These are phyloP conservation scores for Willowsia nigromaculata DNA, from an alignment of 2,888 invertebrate species.

Conservation along the genomic window DNA sequence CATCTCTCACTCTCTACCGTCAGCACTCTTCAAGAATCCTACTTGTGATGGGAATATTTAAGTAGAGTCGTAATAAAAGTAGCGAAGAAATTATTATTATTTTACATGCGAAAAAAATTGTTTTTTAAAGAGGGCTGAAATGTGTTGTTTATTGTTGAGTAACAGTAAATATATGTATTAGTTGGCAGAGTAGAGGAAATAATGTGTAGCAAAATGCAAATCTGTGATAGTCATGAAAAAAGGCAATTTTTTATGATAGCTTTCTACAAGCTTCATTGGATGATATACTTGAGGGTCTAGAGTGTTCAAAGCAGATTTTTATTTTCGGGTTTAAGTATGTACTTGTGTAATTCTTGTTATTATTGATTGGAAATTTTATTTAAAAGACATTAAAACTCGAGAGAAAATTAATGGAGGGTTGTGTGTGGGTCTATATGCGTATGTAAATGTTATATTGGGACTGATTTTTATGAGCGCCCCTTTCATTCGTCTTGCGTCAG, in stretches of 20 bases:
- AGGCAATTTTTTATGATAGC: too few relatives aligned
- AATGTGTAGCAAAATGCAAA: too few relatives aligned
- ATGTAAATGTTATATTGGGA: neutral
- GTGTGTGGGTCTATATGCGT: neutral
- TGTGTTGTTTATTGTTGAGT: neutral
- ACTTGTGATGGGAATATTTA: neutral
- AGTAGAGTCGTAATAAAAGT: neutral
- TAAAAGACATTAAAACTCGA: neutral
- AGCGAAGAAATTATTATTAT: neutral
- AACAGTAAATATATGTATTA: neutral
- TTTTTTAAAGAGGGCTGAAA: neutral
- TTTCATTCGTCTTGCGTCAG: neutral
- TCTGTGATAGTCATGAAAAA: too few relatives aligned
- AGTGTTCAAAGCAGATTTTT: too few relatives aligned
- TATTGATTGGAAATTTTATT: conserved; percentile 34
- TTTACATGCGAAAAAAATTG: neutral
- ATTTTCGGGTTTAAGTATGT: neutral
- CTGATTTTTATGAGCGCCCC: conserved; percentile 1
- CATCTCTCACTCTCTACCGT: too few relatives aligned
- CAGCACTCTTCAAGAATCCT: neutral
- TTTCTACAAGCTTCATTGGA: too few relatives aligned
- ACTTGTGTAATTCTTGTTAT: neutral
- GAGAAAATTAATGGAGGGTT: conserved; percentile 20
- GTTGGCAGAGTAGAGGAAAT: too few relatives aligned
- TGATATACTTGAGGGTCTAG: too few relatives aligned